These are phyloP conservation scores for Zaprionus africanus DNA, from an alignment of 1,140 invertebrate species.

Conservation along the genomic window DNA sequence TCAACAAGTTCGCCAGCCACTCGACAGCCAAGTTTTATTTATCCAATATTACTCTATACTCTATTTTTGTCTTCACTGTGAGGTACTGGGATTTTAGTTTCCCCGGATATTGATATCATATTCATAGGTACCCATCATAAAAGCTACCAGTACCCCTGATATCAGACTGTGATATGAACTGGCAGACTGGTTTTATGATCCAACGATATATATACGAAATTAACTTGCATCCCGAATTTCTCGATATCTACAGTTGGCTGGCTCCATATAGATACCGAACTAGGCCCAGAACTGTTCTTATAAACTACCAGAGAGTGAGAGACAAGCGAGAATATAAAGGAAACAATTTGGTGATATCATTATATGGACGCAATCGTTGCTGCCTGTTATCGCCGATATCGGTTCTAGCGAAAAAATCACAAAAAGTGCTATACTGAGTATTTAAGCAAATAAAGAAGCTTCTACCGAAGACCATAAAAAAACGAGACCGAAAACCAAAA, in stretches of 20 bases:
- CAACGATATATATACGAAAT: slow-evolving; percentile 39
- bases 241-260: not conserved
- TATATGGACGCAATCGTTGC: slow-evolving; percentile 16
- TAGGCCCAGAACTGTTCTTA: slow-evolving; percentile 17
- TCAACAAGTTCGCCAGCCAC: no score
- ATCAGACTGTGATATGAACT: slow-evolving; percentile 56
- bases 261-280: not conserved
- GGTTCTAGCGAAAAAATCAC: slow-evolving; percentile 27
- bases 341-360: slow-evolving; percentile 6
- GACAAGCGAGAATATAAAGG: not conserved
- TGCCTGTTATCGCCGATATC: slow-evolving; percentile 16
- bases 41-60: not conserved
- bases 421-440: slow-evolving; percentile 10
- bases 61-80: slow-evolving; percentile 38
- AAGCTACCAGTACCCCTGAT: slow-evolving; percentile 69
- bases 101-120: slow-evolving; percentile 37
- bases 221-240: slow-evolving; percentile 13
- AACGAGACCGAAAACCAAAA: slow-evolving; percentile 6
- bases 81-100: slow-evolving; percentile 63
- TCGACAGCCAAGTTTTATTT: not conserved
- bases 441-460: slow-evolving; percentile 51
- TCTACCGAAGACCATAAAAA: slow-evolving; percentile 47
- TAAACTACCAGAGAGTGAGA: not conserved
- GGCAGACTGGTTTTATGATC: slow-evolving; percentile 28
- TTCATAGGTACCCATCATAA: slow-evolving; percentile 48